Evolutionary conservation across 2,797 vertebrate species (phyloP).

Genomic region (Gymnoscopelus braueri): DNA sequence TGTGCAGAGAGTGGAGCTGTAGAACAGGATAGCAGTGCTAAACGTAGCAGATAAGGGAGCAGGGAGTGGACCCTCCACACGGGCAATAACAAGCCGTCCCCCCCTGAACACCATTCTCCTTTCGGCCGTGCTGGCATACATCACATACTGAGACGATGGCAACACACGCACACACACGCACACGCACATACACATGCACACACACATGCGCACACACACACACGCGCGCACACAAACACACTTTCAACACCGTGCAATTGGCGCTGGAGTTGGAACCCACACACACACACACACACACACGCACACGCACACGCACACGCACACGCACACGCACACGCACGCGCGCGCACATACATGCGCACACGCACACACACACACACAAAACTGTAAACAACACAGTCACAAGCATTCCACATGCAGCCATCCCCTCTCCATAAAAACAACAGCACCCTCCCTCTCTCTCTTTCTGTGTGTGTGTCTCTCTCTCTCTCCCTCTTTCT

Average conservation of each 20-base stretch:
- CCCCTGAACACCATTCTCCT: constrained; percentile 6
- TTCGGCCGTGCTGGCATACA: too few relatives aligned
- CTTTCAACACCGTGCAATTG: too few relatives aligned
- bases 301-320: constrained; percentile 16
- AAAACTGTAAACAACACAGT: constrained; percentile 49
- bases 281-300: constrained; percentile 24
- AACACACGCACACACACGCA: not conserved
- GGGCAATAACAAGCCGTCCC: constrained; percentile 22
- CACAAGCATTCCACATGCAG: constrained; percentile 44
- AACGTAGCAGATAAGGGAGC: constrained; percentile 16
- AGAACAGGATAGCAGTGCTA: too few relatives aligned
- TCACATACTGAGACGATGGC: too few relatives aligned
- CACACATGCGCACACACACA: constrained; percentile 5
- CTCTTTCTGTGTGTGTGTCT: constrained; percentile 6
- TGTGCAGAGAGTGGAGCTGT: too few relatives aligned
- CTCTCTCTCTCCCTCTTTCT: not conserved
- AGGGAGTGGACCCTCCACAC: constrained; percentile 17
- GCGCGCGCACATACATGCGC: constrained; percentile 22
- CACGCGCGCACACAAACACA: constrained; percentile 7
- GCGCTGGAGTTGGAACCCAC: too few relatives aligned
- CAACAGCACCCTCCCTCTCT: constrained; percentile 28
- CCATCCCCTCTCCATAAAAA: constrained; percentile 63
- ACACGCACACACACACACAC: constrained; percentile 25
- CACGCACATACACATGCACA: not conserved
- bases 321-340: constrained; percentile 23